phyloP scores from a whole-genome alignment of 2,113 vertebrate genomes.

The Pollimyrus isidori region DNA sequence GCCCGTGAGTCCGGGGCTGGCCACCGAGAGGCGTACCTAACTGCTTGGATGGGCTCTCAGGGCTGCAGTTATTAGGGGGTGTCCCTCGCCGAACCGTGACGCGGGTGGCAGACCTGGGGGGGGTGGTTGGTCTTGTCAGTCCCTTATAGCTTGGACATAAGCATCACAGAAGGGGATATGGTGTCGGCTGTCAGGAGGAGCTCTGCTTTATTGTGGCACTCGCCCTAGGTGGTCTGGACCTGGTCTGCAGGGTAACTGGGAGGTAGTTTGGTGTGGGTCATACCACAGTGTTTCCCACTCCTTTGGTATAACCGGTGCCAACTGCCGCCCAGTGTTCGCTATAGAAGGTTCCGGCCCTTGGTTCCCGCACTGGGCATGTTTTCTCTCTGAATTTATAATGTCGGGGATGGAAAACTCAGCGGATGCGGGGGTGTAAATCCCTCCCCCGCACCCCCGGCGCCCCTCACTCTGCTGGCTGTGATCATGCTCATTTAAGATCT shows the following conservation, averaged over 20 bases:
- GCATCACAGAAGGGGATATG: background rate
- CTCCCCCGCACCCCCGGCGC: background rate
- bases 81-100: no score
- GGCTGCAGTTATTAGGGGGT: background rate
- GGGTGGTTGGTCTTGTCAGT: no score
- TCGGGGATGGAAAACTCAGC: background rate
- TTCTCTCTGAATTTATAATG: background rate
- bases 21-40: no score
- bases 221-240: background rate
- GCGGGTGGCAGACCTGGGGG: background rate
- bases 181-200: no score
- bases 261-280: no score
- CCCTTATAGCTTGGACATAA: background rate
- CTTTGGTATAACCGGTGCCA: no score
- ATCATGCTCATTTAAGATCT: background rate
- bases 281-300: no score
- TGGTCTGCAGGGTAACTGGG: background rate
- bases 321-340: background rate
- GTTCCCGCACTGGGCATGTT: background rate
- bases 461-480: background rate
- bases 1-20: no score
- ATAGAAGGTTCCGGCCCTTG: background rate
- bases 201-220: background rate
- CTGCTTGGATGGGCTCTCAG: no score
- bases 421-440: background rate